phyloP scores from a whole-genome alignment of 2,888 invertebrate genomes.

The Oegoconia quadripuncta region DNA sequence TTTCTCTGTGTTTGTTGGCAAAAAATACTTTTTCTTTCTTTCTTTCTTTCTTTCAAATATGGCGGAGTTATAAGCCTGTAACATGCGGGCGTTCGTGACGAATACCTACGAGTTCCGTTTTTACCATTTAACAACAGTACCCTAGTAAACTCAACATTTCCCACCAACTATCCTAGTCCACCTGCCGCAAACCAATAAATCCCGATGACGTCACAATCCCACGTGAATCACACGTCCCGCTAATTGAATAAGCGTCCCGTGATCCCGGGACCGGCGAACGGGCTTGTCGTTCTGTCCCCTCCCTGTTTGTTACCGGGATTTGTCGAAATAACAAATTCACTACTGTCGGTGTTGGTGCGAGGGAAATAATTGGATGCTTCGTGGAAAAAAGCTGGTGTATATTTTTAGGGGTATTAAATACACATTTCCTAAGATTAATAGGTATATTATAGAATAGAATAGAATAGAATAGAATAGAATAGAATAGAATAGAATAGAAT shows the following conservation, averaged over 20 bases:
- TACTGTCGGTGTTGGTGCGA: background rate
- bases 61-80: too few relatives aligned
- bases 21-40: too few relatives aligned
- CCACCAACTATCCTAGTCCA: constrained; percentile 1
- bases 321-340: constrained; percentile 6
- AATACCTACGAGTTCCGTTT: too few relatives aligned
- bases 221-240: constrained; percentile 32
- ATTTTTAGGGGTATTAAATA: too few relatives aligned
- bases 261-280: constrained; percentile 25
- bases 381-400: background rate
- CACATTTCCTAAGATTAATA: too few relatives aligned
- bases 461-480: too few relatives aligned
- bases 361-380: background rate
- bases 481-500: too few relatives aligned
- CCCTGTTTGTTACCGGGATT: constrained; percentile 12
- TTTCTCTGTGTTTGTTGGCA: too few relatives aligned
- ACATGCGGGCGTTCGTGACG: too few relatives aligned
- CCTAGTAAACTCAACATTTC: background rate
- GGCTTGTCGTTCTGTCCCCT: constrained; percentile 7
- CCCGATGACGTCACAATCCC: constrained; percentile 42
- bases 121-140: too few relatives aligned
- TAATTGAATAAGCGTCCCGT: constrained; percentile 46
- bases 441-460: too few relatives aligned
- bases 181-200: constrained; percentile 33
- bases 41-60: too few relatives aligned